Evolutionary conservation across 2,797 vertebrate genomes (phyloP), one percentile per base, ranked within the genome.

Genomic region (Rhynchotus rufescens): DNA sequence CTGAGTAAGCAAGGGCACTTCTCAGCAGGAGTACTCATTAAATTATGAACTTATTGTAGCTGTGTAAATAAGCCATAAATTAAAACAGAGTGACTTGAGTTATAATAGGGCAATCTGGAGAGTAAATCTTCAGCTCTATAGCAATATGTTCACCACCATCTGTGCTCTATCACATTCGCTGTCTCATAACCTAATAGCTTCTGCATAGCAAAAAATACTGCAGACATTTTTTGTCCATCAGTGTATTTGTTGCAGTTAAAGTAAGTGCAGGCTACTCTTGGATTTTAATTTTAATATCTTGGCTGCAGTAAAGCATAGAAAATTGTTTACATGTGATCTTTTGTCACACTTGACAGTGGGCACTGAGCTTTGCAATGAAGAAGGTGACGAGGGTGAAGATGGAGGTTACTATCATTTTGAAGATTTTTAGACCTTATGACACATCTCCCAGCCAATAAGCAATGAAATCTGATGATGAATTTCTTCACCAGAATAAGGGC

Each of bases 41-140:
- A 90, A 85, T 87, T 62, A 85, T 60, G 28, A 94, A 7, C 15
- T 51, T 78, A 62, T 69, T 92, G 28, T 85, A 89, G 66, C 73
- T 40, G 68, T 4, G 23, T 66, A 86, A 88, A 90, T 82, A 75
- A 84, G 36, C 6, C 22, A 73, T 69, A 81, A 71, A 86, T 66
- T 44, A 88, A 84, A 92, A 83, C 40, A 84, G 76, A 83, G 38
- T 80, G 21, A 86, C 32, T 68, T 34, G 65, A 57, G 32, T 71
- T 81, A 81, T 12, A 54, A 61, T 23, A 71, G 28, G 30, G 15
- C n/a, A 77, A 74, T 36, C 78, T 80, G 59, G 4, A 80, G n/a
- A 89, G 36, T 44, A 88, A 74, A 86, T 80, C 14, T 57, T 68
- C 40, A 88, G 32, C 30, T 88, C 72, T 72, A 22, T 12, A 92